phyloP scores from a whole-genome alignment of 2,113 vertebrate species.

The Sinocyclocheilus anshuiensis region DNA sequence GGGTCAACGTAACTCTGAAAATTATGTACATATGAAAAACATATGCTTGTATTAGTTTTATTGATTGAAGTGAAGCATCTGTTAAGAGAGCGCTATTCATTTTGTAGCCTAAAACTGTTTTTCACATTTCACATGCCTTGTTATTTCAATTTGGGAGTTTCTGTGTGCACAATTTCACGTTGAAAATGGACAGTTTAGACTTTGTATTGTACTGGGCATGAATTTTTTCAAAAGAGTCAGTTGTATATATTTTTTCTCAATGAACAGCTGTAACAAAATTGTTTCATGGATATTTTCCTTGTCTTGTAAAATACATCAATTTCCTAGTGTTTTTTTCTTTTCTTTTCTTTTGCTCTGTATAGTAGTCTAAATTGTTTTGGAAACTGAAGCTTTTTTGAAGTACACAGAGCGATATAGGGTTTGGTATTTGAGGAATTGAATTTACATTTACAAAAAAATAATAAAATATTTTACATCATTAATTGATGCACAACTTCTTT shows the following conservation, averaged over 20 bases:
- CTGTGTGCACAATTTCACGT: slow-evolving; percentile 92
- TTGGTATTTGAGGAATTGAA: slow-evolving; percentile 99
- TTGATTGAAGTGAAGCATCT: slow-evolving; percentile 38
- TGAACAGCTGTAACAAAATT: slow-evolving; percentile 99
- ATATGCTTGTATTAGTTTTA: slow-evolving; percentile 30
- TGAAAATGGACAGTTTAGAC: slow-evolving; percentile 87
- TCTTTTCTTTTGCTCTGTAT: slow-evolving; percentile 89
- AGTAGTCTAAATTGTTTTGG: slow-evolving; percentile 91
- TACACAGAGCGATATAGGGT: slow-evolving; percentile 99
- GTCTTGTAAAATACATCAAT: slow-evolving; percentile 93
- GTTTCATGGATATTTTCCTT: slow-evolving; percentile 99
- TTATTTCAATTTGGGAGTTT: slow-evolving; percentile 83
- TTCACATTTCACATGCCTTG: slow-evolving; percentile 86
- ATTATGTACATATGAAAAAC: slow-evolving; percentile 40
- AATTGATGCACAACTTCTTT: slow-evolving; percentile 39
- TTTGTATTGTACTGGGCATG: slow-evolving; percentile 99
- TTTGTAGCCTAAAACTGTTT: slow-evolving; percentile 68
- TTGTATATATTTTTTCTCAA: slow-evolving; percentile 99
- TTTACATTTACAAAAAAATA: slow-evolving; percentile 99
- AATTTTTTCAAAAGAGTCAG: slow-evolving; percentile 98
- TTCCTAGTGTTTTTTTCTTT: slow-evolving; percentile 91
- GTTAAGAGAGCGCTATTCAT: slow-evolving; percentile 69
- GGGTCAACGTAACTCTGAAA: background rate
- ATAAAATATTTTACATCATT: slow-evolving; percentile 99
- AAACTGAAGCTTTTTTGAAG: slow-evolving; percentile 91